Evolutionary conservation across 2,797 vertebrate species (phyloP), one percentile per base, ranked within the genome.

Genomic region (Eremophila alpestris): DNA sequence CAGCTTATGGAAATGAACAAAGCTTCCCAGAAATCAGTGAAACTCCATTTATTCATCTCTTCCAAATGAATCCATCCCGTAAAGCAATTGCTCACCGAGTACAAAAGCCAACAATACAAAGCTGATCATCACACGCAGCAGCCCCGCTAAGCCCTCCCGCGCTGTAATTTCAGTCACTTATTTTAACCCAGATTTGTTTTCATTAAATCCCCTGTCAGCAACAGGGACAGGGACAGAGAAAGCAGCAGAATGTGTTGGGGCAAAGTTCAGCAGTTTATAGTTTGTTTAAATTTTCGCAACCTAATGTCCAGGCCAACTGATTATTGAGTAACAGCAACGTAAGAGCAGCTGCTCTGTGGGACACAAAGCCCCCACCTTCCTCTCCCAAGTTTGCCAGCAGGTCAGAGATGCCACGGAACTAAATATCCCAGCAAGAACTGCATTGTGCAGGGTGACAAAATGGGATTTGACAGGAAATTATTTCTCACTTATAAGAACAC

Each of bases 241-340:
- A 88, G 5, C 18, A 62, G 65, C 73, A 60, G 58, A 41, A 51
- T 4, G 76, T 7, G 32, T 2, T 2, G 13, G 91, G 90, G 74
- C 93, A 93, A 86, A 91, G 95, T 92, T 90, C 78, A 62, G 48
- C 55, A 55, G 26, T 69, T 90, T n/a, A 76, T 41, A 73, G 90
- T 93, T 78, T 60, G 90, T 89, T 92, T 54, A 78, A 64, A 36
- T 92, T 95, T 95, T 87, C 56, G 51, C 84, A 96, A 94, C 82
- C 48, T 68, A 7, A 81, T 6, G 74, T 69, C 89, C 90, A 95
- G 70, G 78, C 62, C 95, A 94, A 64, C 36, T 40, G 70, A 93
- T 83, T 81, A 74, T 86, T 94, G 92, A 78, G 90, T 65, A 95
- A 92, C 22, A 59, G 65, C 24, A 34, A 67, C 0, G 7, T 9